These are phyloP conservation scores for Onychorhynchus coronatus DNA, from an alignment of 2,113 vertebrate species.

Conservation along the genomic window DNA sequence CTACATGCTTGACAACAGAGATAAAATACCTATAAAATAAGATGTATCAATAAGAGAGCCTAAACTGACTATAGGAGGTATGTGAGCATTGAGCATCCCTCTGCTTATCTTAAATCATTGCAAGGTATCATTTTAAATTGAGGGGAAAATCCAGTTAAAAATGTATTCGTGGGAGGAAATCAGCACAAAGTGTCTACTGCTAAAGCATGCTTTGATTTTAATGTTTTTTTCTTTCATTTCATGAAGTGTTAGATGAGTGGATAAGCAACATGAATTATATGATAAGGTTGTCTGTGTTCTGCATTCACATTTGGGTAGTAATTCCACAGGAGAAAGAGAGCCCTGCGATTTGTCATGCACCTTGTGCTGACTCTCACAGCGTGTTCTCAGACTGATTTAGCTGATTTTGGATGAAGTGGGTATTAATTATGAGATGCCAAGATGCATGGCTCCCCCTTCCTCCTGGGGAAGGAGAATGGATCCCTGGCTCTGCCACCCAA, in stretches of 20 bases:
- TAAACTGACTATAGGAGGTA: neutral
- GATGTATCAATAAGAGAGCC: neutral
- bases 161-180: neutral
- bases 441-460: neutral
- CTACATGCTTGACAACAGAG: neutral
- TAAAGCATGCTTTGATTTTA: neutral
- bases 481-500: neutral
- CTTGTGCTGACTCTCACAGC: neutral
- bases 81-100: neutral
- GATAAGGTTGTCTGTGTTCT: constrained; percentile 1
- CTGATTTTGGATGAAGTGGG: neutral
- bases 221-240: neutral
- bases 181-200: neutral
- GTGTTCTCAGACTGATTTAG: neutral
- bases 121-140: neutral
- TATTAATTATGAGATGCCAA: neutral
- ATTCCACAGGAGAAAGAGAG: neutral
- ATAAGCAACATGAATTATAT: neutral
- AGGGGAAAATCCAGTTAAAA: neutral
- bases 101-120: constrained; percentile 1
- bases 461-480: neutral
- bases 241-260: neutral
- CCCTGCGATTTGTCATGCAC: neutral
- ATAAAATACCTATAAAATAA: neutral
- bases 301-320: neutral